A percentile compares a stretch with the other conserved stretches of the same genome.
phyloP scores from a whole-genome alignment of 1,140 invertebrate species.

The Armadillidium nasatum region DNA sequence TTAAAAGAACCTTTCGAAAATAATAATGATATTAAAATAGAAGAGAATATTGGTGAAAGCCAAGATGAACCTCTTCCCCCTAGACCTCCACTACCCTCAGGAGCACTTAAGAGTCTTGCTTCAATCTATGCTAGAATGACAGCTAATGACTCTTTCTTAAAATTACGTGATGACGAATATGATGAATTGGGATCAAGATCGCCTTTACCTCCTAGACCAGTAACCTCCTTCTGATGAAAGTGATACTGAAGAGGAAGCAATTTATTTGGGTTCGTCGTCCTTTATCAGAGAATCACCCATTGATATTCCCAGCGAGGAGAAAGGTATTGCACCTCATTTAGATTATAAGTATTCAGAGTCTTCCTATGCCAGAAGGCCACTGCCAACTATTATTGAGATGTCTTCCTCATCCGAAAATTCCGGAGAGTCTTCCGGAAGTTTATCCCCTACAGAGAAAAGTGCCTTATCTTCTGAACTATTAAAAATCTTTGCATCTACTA shows the following conservation, averaged over 20 bases:
- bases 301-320: background rate
- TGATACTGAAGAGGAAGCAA: background rate
- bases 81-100: background rate
- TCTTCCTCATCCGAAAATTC: background rate
- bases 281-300: background rate
- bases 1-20: no score
- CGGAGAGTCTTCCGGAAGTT: background rate
- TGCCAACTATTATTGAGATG: background rate
- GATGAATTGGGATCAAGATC: background rate
- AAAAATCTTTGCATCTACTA: background rate
- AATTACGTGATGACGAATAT: background rate
- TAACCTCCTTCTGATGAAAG: background rate
- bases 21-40: no score
- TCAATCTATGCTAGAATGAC: conserved; percentile 10
- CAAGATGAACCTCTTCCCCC: background rate
- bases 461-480: background rate
- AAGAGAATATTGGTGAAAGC: background rate
- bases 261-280: background rate
- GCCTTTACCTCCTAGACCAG: background rate
- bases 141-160: background rate
- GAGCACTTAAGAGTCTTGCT: background rate
- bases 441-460: background rate
- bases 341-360: background rate
- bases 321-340: background rate
- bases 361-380: background rate